These are phyloP conservation scores for Elachura formosa DNA, from an alignment of 2,113 vertebrate species.

Conservation along the genomic window DNA sequence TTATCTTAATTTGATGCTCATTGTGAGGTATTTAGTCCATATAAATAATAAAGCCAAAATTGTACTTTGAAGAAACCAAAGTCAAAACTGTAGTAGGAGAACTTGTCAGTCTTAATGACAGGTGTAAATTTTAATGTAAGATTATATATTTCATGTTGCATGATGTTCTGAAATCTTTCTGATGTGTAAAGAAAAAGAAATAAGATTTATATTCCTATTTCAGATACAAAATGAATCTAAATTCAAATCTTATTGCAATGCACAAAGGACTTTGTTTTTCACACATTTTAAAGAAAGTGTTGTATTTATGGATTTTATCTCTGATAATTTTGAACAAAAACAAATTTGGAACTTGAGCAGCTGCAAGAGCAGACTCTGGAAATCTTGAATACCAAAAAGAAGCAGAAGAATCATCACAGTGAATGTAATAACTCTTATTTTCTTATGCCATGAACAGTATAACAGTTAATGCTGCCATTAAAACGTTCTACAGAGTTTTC, in stretches of 20 bases:
- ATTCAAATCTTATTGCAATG: neutral
- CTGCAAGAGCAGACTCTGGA: neutral
- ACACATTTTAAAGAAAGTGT: neutral
- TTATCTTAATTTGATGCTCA: neutral
- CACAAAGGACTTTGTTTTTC: neutral
- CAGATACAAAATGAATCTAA: neutral
- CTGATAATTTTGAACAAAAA: neutral
- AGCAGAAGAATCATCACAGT: neutral
- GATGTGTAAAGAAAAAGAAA: neutral
- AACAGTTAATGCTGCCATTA: neutral
- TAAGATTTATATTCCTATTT: neutral
- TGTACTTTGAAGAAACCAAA: neutral
- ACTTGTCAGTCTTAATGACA: neutral
- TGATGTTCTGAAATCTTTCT: neutral
- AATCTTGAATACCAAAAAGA: neutral
- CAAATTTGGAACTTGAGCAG: neutral
- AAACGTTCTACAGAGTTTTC: neutral
- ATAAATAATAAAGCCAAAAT: neutral
- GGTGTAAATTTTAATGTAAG: neutral
- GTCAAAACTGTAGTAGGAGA: neutral
- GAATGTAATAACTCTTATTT: neutral
- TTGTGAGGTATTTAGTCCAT: neutral
- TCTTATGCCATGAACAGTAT: neutral
- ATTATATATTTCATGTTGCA: neutral
- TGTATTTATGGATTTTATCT: neutral